Evolutionary conservation across 2,888 invertebrate species (phyloP), one percentile per base, ranked within the genome.

Genomic region (Pasiphila rectangulata): DNA sequence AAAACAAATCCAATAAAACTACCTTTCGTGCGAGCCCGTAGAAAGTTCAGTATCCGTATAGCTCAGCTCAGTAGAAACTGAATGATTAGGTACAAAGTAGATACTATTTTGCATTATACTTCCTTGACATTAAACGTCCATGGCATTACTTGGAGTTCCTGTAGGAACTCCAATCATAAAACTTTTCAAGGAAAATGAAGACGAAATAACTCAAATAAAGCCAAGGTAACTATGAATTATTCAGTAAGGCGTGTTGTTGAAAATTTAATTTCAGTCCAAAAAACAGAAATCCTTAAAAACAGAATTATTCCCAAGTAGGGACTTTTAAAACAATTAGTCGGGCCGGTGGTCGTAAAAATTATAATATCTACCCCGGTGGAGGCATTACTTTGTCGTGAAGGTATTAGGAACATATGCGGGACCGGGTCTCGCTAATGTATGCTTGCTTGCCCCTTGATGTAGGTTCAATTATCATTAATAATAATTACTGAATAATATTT

Each of bases 351-450:
- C 54, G 56, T 65, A 60, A 66, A 67, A 67, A 64, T 61, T 61
- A 62, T 54, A 64, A 64, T 64, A 61, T 61, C 52, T 43, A 46
- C 29, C 56, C 46, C 45, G 47, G 49, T 37, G 40, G 51, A 34
- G 54, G 59, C 59, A 63, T 69, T 66, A 72, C 57, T 59, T 53
- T 45, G 59, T 53, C 58, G 59, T 56, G 49, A 59, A 59, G 59
- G 63, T 56, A 72, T 70, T 72, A 68, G 54, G 56, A 46, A 52
- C 64, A 61, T 60, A 59, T 64, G 64, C 54, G 60, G 42, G 50
- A 34, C 54, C 44, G 57, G 61, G 58, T 56, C 57, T 56, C 53
- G 54, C 58, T 73, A 68, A 67, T 66, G 65, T 67, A 67, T 54
- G 57, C 55, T 59, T 61, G 62, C 59, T 63, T 61, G 55, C 29